A percentile compares a stretch with the other conserved stretches of the same genome.
Conservation (phyloP, 2,113 vertebrate species). For the Clarias macrocephalus region DNA sequence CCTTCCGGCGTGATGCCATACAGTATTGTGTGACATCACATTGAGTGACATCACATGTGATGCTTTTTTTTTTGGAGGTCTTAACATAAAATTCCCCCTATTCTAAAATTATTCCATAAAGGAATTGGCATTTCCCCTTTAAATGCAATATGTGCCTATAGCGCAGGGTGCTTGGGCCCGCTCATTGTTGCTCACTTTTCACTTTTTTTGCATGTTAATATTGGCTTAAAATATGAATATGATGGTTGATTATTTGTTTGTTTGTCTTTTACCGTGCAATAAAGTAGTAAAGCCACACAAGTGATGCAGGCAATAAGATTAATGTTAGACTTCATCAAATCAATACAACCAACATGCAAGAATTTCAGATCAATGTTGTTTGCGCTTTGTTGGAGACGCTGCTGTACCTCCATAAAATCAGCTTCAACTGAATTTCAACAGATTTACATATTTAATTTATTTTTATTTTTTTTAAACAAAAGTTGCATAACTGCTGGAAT, state of each 20-base stretch:
- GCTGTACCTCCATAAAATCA: background rate
- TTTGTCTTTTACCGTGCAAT: background rate
- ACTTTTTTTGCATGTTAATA: background rate
- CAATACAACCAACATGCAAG: background rate
- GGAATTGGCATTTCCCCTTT: too few species aligned
- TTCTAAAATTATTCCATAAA: too few species aligned
- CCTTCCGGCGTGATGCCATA: too few species aligned
- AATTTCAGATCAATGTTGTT: background rate
- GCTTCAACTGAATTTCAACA: background rate
- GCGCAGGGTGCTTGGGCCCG: too few species aligned
- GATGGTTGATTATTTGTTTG: background rate
- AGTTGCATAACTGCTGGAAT: background rate
- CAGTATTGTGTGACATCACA: too few species aligned
- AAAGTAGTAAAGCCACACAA: background rate
- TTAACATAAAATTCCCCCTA: too few species aligned
- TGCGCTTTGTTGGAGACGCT: background rate
- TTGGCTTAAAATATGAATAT: background rate
- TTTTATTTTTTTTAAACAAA: background rate
- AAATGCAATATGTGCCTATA: too few species aligned
- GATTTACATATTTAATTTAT: too few species aligned
- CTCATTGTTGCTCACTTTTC: too few species aligned
- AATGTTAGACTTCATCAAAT: background rate
- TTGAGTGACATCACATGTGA: too few species aligned
- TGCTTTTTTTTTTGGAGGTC: too few species aligned
- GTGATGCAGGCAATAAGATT: background rate